phyloP scores from a whole-genome alignment of 2,888 invertebrate species.

The Nowickia ferox region DNA sequence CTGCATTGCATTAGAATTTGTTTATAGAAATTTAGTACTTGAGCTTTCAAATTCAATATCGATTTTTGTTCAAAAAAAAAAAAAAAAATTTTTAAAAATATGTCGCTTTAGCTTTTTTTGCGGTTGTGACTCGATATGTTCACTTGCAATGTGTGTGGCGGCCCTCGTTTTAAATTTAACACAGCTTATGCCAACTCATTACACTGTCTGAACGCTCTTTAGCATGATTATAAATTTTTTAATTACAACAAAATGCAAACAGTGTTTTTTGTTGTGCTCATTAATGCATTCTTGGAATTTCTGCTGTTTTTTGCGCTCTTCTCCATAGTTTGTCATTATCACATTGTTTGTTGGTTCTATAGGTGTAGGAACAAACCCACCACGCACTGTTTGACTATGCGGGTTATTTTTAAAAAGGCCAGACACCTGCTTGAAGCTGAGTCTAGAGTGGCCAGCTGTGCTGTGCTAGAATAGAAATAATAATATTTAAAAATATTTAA shows the following conservation, averaged over 20 bases:
- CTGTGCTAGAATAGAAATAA: background rate
- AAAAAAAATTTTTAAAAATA: too few relatives aligned
- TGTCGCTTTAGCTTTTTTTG: too few relatives aligned
- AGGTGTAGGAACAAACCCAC: constrained; percentile 16
- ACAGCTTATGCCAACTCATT: background rate
- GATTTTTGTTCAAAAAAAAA: too few relatives aligned
- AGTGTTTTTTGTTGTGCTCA: constrained; percentile 29
- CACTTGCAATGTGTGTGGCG: background rate
- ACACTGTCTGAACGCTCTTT: background rate
- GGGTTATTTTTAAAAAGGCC: background rate
- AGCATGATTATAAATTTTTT: constrained; percentile 35
- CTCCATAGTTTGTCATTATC: constrained; percentile 36
- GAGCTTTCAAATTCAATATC: too few relatives aligned
- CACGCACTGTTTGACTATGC: background rate
- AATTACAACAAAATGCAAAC: constrained; percentile 31
- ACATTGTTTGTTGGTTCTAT: constrained; percentile 8
- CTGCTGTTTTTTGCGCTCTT: background rate
- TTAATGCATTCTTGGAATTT: constrained; percentile 51
- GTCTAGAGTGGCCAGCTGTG: background rate
- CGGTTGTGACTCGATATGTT: background rate
- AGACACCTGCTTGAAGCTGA: constrained; percentile 18
- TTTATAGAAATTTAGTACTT: too few relatives aligned
- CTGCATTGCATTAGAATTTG: too few relatives aligned
- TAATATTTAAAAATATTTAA: background rate
- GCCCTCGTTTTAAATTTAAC: background rate